Percentiles rank a stretch among this genome's conserved stretches.
phyloP scores from a whole-genome alignment of 2,888 invertebrate species.

The Lasioglossum villosulum region DNA sequence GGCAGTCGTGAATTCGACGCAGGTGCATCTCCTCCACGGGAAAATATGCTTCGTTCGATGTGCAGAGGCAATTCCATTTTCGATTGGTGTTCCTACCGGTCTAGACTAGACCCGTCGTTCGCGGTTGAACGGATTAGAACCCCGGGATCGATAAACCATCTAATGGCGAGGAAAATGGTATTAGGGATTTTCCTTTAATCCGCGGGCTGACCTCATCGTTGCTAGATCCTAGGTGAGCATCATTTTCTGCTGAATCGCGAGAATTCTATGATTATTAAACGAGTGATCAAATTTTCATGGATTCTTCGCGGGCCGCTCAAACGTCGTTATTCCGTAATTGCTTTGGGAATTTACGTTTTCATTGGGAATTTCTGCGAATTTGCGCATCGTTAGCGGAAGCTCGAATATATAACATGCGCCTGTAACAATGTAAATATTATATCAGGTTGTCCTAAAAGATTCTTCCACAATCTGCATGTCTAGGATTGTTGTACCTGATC shows the following conservation, averaged over 20 bases:
- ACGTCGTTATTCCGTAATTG: background rate
- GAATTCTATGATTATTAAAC: slow-evolving; percentile 28
- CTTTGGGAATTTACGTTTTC: background rate
- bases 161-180: slow-evolving; percentile 55
- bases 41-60: slow-evolving; percentile 40
- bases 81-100: background rate
- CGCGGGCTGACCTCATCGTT: slow-evolving; percentile 23
- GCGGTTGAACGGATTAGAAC: slow-evolving; percentile 40
- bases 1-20: background rate
- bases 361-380: background rate
- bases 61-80: slow-evolving; percentile 13
- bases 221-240: slow-evolving; percentile 11
- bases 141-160: slow-evolving; percentile 44
- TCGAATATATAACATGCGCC: background rate
- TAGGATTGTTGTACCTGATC: no score
- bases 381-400: background rate
- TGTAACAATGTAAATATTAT: no score
- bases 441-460: no score
- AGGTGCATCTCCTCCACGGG: slow-evolving; percentile 5
- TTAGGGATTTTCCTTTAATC: slow-evolving; percentile 56
- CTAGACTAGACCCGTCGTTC: slow-evolving; percentile 30
- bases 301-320: background rate
- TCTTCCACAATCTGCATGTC: no score
- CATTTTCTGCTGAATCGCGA: background rate
- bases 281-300: background rate